Conservation (phyloP, 2,113 vertebrate genomes). For the Silurus asotus region DNA sequence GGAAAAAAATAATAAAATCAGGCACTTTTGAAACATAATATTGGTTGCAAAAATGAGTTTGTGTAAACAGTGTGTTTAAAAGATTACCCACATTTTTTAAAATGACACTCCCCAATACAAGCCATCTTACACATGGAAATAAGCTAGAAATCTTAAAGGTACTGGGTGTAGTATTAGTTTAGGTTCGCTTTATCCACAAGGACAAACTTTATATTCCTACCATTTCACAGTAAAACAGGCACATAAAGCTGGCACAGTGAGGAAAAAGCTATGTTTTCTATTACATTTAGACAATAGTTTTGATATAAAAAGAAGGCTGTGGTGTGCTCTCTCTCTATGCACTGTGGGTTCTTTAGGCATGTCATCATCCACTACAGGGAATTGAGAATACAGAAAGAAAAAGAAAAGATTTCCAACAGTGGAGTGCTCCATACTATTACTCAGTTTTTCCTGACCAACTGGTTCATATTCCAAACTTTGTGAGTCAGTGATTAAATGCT, state of each 20-base stretch:
- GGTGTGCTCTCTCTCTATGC: neutral
- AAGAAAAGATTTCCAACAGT: neutral
- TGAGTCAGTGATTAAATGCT: neutral
- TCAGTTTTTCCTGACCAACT: constrained; percentile 2
- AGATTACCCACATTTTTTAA: neutral
- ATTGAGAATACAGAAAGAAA: neutral
- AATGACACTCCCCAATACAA: neutral
- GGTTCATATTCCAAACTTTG: neutral
- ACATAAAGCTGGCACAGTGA: neutral
- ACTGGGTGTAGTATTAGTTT: neutral
- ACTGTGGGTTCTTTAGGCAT: constrained; percentile 16
- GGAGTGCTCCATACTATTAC: too few species aligned
- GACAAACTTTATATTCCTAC: neutral
- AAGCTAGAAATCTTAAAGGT: neutral
- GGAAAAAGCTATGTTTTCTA: neutral
- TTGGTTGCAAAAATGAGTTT: neutral
- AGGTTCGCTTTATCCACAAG: too few species aligned
- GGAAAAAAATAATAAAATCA: too few species aligned
- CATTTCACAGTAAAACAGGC: neutral
- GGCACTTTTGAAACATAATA: neutral
- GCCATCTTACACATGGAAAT: neutral
- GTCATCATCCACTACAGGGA: constrained; percentile 32
- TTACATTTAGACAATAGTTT: neutral
- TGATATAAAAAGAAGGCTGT: neutral
- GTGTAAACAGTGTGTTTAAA: neutral